Base-by-base conservation (phyloP, 2,113 vertebrate species). In the Chionis minor region DNA sequence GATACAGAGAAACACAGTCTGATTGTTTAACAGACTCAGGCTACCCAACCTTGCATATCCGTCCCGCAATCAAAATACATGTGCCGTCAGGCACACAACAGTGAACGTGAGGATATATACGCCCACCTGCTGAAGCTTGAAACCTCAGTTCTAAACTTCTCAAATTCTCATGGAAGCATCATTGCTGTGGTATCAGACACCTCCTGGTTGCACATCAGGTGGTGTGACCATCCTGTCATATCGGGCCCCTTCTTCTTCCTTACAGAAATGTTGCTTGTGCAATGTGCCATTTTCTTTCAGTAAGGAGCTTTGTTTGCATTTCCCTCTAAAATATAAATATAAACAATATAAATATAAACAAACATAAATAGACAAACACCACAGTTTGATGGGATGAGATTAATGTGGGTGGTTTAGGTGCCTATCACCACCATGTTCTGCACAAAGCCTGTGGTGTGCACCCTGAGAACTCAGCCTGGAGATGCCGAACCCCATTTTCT, bases 21-120 rank as follows among this genome's bases (percentile, higher is more conserved):
- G 0, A 69, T 7, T 70, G 32, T 62, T 70, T 81, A 63, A 13
- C 12, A 42, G 24, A 67, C 56, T 33, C 40, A 86, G 75, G 80
- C 30, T 81, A 40, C 45, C 38, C 42, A 58, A 49, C 21, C 22
- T 32, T 77, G 19, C 32, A 51, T 7, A 51, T 18, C 47, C 28
- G 38, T 42, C 49, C n/a, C 44, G 27, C 0, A 0, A 32, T 24
- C 40, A n/a, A 82, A 78, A 69, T 12, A 30, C 0, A 0, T 4
- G 18, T 9, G 24, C 74, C 69, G 30, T 38, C 74, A 40, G 1
- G 1, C 40, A 86, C 14, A 40, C 28, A 49, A 1, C 20, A 5
- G 15, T 20, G 63, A 52, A 7, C 15, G 8, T 11, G 47, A 61
- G 21, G 30, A 38, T 35, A 14, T 20, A 66, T 7, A 17, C 0